These are phyloP conservation scores for Eulimnadia texana DNA, from an alignment of 1,140 invertebrate species.

Conservation along the genomic window DNA sequence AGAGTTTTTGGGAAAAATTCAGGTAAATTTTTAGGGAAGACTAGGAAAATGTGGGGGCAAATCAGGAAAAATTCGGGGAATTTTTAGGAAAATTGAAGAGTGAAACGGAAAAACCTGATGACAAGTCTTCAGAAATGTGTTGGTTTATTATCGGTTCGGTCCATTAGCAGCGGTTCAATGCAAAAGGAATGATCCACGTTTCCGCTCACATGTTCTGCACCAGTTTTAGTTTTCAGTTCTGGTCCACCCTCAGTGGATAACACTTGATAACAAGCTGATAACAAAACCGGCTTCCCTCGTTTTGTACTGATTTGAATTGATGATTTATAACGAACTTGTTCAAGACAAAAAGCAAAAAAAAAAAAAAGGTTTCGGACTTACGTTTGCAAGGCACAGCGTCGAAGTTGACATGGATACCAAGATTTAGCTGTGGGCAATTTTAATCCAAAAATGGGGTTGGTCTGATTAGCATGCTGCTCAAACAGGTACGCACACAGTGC, in stretches of 20 bases:
- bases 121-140: not conserved
- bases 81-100: not conserved
- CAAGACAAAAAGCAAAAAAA: not conserved
- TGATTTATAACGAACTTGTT: no score
- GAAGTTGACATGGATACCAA: not conserved
- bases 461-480: not conserved
- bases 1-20: no score
- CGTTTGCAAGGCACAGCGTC: not conserved
- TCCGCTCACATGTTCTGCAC: not conserved
- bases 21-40: no score
- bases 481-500: not conserved
- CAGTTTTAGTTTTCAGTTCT: not conserved
- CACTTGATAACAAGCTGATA: not conserved
- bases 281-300: not conserved
- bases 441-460: not conserved
- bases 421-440: not conserved
- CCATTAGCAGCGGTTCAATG: not conserved
- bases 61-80: not conserved
- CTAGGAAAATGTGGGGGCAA: no score
- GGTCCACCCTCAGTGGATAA: not conserved
- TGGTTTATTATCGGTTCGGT: not conserved
- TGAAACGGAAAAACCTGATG: not conserved
- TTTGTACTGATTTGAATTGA: not conserved
- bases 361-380: not conserved
- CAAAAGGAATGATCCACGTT: not conserved